Evolutionary conservation across 2,888 invertebrate genomes (phyloP).

Genomic region (Gortyna flavago): DNA sequence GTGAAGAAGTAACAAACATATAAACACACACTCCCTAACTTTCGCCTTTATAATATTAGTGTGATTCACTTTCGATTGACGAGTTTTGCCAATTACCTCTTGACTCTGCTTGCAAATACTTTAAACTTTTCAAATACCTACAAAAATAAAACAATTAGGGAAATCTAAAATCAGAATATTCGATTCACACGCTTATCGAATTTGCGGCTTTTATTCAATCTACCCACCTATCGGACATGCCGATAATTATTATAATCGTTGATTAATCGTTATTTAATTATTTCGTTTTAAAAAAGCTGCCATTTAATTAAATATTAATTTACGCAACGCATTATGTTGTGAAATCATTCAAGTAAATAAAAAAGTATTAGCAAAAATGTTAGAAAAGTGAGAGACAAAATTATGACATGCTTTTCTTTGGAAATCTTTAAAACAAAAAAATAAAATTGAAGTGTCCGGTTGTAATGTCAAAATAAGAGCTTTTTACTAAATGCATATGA

Average conservation of each 20-base stretch:
- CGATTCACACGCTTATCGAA: constrained; percentile 55
- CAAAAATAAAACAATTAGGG: constrained; percentile 30
- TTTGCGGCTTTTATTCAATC: constrained; percentile 50
- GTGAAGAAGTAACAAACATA: too few relatives aligned
- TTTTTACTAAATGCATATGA: too few relatives aligned
- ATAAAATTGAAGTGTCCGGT: not conserved
- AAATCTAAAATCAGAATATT: constrained; percentile 34
- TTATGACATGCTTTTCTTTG: not conserved
- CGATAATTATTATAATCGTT: constrained; percentile 40
- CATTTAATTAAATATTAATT: constrained; percentile 9
- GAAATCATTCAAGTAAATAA: not conserved
- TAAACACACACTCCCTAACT: too few relatives aligned
- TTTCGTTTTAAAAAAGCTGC: not conserved
- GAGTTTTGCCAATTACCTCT: not conserved
- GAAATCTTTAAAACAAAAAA: not conserved
- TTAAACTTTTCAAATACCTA: not conserved
- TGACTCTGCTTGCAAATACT: not conserved
- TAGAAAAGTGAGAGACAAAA: not conserved
- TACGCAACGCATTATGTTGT: not conserved
- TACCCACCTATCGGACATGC: constrained; percentile 42
- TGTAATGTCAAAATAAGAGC: too few relatives aligned
- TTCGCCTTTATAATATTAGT: too few relatives aligned
- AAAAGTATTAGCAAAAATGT: not conserved
- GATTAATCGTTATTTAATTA: constrained; percentile 53
- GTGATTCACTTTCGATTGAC: not conserved